Evolutionary conservation across 1,140 invertebrate species (phyloP).

Genomic region (Sminthurinus signatus): DNA sequence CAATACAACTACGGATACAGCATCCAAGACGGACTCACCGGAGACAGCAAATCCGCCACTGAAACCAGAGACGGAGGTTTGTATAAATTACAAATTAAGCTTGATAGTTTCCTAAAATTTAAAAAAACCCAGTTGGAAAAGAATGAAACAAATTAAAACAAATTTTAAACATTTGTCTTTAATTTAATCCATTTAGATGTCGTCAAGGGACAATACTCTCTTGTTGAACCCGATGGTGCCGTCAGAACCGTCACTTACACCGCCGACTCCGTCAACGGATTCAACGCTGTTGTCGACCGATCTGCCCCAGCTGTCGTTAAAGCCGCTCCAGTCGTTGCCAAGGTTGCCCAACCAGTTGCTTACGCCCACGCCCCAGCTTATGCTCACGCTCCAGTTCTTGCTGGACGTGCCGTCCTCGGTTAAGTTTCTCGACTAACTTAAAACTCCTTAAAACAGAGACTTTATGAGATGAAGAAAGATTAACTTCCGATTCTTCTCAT

Average conservation of each 20-base stretch:
- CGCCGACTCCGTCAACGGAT: slow-evolving; percentile 61
- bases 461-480: too few species aligned
- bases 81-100: too few species aligned
- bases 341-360: slow-evolving; percentile 2
- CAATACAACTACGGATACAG: slow-evolving; percentile 23
- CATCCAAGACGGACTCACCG: slow-evolving; percentile 19
- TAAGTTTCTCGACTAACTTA: too few species aligned
- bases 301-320: slow-evolving; percentile 13
- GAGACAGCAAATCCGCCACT: slow-evolving; percentile 28
- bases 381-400: not conserved
- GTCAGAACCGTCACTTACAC: slow-evolving; percentile 64
- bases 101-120: not conserved
- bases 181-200: too few species aligned
- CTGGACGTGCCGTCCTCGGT: not conserved
- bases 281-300: slow-evolving; percentile 44
- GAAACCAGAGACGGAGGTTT: slow-evolving; percentile 48
- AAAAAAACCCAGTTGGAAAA: not conserved
- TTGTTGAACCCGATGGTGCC: slow-evolving; percentile 56
- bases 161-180: too few species aligned
- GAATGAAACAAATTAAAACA: not conserved
- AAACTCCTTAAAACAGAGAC: too few species aligned
- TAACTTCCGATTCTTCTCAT: too few species aligned
- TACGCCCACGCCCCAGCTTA: not conserved
- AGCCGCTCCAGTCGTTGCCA: slow-evolving; percentile 9
- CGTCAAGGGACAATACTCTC: slow-evolving; percentile 31